Evolutionary conservation across 2,113 vertebrate species (phyloP), one percentile per base, ranked within the genome.

Genomic region (Circaetus cinerascens): DNA sequence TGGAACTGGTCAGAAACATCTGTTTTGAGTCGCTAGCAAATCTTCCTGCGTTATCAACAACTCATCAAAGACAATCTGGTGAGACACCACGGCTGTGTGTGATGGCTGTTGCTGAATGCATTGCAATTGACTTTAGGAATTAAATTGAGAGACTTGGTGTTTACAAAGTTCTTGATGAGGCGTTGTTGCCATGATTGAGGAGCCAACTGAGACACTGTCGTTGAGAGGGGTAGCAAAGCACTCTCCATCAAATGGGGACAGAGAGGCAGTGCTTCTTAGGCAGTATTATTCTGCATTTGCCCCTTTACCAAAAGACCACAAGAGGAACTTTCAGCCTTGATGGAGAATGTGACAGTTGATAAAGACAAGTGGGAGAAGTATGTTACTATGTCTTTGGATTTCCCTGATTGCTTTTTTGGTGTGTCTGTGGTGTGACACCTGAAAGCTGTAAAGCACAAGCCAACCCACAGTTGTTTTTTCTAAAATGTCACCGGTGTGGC

Each of bases 51-150:
- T 82, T 99, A 99, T 95, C 99, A 99, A 92, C 99, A 99, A 83
- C 99, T 99, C 83, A 99, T 99, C 98, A 99, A 99, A 97, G 99
- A 99, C 93, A 99, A 99, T 95, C 98, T 99, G 98, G 99, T 99
- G 98, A 99, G 99, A 96, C 74, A 51, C 50, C 73, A 11, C 2
- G 4, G 27, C 48, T 95, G 13, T 51, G 34, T 62, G 78, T 81
- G 46, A n/a, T 76, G 51, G 55, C 60, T 94, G 10, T 53, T 86
- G 59, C 88, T 79, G 64, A 68, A 32, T 72, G 43, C 11, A 10
- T 66, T 59, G 40, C 83, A 66, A 30, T 71, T 64, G 73, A 72
- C 87, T 77, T 56, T 68, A 82, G 74, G 79, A 93, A 46, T 40
- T 80, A 56, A 88, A 59, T 9, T 63, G 46, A 72, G 81, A 88